phyloP scores from a whole-genome alignment of 2,797 vertebrate species.

The Notoglanidium macrostoma region DNA sequence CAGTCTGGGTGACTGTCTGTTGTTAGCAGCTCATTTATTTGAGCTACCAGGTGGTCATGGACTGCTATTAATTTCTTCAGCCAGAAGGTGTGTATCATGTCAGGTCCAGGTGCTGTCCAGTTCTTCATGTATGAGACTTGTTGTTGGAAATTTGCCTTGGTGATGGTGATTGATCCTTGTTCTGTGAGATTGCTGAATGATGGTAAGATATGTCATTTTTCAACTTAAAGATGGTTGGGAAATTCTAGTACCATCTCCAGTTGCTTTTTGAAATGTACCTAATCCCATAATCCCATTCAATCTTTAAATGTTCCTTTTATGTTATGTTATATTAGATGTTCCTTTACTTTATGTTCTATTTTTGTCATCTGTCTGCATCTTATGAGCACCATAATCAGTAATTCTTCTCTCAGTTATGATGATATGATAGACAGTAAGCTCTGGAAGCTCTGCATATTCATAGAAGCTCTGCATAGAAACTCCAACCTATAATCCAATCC shows the following conservation, averaged over 20 bases:
- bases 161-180: no score
- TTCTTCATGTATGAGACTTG: no score
- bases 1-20: no score
- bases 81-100: no score
- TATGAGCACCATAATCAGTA: not conserved
- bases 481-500: not conserved
- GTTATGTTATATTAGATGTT: no score
- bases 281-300: not conserved
- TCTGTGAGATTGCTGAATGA: not conserved
- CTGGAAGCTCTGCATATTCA: not conserved
- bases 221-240: not conserved
- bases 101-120: no score
- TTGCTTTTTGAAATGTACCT: not conserved
- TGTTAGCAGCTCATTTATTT: no score
- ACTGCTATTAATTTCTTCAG: no score
- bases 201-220: not conserved
- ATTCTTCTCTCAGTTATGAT: not conserved
- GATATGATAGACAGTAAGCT: not conserved
- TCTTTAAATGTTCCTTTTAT: not conserved
- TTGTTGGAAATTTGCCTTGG: no score
- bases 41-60: no score
- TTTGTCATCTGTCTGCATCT: not conserved
- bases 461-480: not conserved
- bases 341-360: not conserved
- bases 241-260: not conserved